phyloP scores from a whole-genome alignment of 2,113 vertebrate genomes.

The Pseudorhombus dupliciocellatus region DNA sequence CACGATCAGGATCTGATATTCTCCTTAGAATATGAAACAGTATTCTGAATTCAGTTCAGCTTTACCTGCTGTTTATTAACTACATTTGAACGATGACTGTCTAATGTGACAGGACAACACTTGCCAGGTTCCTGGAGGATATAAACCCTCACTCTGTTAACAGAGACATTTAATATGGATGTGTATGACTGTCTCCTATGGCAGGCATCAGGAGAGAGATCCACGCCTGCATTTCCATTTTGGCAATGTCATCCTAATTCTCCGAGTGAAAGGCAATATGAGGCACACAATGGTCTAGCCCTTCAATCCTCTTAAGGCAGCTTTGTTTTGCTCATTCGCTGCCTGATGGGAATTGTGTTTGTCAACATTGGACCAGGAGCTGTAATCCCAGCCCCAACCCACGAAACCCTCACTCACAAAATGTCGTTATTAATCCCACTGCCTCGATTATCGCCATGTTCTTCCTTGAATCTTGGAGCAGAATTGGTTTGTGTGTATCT shows the following conservation, averaged over 20 bases:
- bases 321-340: constrained; percentile 72
- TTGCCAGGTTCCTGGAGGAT: neutral
- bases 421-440: constrained; percentile 71
- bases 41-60: too few species aligned
- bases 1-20: neutral
- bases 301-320: constrained; percentile 67
- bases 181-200: neutral
- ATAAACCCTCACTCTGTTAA: neutral
- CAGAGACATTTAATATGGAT: neutral
- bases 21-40: too few species aligned
- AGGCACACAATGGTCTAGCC: constrained; percentile 40
- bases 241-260: constrained; percentile 54
- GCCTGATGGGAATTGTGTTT: constrained; percentile 67
- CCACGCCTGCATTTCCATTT: constrained; percentile 49
- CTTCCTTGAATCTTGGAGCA: constrained; percentile 48
- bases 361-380: constrained; percentile 42
- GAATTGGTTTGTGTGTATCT: constrained; percentile 47
- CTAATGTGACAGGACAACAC: neutral
- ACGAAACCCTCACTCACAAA: constrained; percentile 35
- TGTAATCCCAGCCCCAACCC: constrained; percentile 61
- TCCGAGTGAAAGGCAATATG: constrained; percentile 39
- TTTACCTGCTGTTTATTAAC: neutral
- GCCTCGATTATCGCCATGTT: constrained; percentile 68
- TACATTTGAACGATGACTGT: neutral
- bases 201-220: constrained; percentile 25